phyloP scores from a whole-genome alignment of 2,797 vertebrate genomes.

The Synaphobranchus kaupii region DNA sequence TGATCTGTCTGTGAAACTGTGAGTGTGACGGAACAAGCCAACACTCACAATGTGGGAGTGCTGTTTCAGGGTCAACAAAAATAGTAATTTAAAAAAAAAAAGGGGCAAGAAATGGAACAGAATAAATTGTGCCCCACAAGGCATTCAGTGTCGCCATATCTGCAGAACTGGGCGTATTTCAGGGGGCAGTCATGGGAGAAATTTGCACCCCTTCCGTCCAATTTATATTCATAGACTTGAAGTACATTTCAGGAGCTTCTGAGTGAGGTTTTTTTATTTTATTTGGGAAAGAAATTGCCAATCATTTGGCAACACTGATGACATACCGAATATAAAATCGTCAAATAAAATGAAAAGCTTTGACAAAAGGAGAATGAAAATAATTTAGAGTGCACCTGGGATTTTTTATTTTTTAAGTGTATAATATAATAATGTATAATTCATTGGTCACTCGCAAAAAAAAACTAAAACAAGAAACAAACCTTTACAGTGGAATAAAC shows the following conservation, averaged over 20 bases:
- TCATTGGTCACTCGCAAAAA: neutral
- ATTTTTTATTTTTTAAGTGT: neutral
- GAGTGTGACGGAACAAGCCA: neutral
- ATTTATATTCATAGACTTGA: conserved; percentile 16
- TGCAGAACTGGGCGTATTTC: neutral
- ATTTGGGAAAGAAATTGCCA: neutral
- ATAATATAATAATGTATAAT: neutral
- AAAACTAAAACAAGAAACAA: neutral
- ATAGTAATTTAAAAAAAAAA: neutral
- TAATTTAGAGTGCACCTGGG: neutral
- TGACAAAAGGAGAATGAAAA: neutral
- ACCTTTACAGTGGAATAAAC: neutral
- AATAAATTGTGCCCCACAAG: neutral
- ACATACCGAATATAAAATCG: neutral
- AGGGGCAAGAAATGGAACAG: neutral
- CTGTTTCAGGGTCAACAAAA: neutral
- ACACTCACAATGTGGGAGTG: neutral
- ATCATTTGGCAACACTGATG: conserved; percentile 13
- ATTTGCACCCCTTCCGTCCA: neutral
- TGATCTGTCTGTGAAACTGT: neutral
- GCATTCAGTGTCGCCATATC: neutral
- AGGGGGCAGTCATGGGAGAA: conserved; percentile 1
- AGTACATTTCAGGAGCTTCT: neutral
- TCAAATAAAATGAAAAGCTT: neutral
- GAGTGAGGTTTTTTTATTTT: neutral